A percentile compares a stretch with the other conserved stretches of the same genome.
Evolutionary conservation across 2,113 vertebrate species (phyloP).

Genomic region (Rhipidura dahli): DNA sequence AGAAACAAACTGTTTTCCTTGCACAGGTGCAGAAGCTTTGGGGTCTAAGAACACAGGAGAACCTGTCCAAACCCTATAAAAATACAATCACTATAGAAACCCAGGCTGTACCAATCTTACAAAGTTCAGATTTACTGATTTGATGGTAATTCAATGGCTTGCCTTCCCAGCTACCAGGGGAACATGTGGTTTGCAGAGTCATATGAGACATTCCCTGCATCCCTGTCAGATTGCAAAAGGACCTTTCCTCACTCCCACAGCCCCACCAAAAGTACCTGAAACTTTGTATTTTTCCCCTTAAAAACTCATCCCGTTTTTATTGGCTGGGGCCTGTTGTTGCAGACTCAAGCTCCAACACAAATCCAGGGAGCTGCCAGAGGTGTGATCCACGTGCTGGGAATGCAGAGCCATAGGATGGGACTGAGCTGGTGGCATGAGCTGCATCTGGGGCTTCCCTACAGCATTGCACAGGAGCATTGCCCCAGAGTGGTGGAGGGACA

Average conservation of each 20-base stretch:
- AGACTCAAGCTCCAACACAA: background rate
- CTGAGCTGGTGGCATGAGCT: background rate
- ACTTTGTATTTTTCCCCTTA: rapidly evolving
- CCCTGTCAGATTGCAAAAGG: background rate
- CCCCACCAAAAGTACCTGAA: background rate
- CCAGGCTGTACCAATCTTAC: background rate
- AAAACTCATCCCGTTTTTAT: background rate
- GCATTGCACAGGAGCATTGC: background rate
- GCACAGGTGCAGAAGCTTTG: background rate
- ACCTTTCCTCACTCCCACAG: background rate
- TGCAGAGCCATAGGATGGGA: background rate
- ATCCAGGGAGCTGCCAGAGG: background rate
- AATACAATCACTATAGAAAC: background rate
- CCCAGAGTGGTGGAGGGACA: background rate
- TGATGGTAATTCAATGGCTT: background rate
- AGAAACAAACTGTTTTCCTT: background rate
- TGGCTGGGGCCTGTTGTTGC: background rate
- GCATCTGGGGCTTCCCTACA: background rate
- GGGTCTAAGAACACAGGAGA: background rate
- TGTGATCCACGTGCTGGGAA: background rate
- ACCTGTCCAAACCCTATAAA: background rate
- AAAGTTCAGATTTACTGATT: background rate
- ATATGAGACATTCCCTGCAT: background rate
- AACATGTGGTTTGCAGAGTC: background rate
- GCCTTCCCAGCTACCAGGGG: background rate